A percentile compares a stretch with the other conserved stretches of the same genome.
phyloP scores from a whole-genome alignment of 2,113 vertebrate genomes.

The Ardeotis arabs region DNA sequence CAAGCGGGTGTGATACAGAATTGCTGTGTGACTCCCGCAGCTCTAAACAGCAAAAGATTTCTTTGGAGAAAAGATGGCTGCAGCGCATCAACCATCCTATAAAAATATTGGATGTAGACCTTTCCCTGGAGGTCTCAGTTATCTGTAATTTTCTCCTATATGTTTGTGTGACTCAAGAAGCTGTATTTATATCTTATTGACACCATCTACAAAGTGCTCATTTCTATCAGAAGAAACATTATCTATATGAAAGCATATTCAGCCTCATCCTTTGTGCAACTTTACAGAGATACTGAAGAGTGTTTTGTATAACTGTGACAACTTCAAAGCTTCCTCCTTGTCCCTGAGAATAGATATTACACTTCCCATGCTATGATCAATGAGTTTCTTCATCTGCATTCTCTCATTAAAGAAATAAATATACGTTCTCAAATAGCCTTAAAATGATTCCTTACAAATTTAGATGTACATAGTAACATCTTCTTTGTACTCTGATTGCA shows the following conservation, averaged over 20 bases:
- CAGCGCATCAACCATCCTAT: neutral
- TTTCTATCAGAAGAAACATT: slow-evolving; percentile 25
- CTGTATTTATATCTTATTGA: slow-evolving; percentile 7
- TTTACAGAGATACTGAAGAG: neutral
- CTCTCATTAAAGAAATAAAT: neutral
- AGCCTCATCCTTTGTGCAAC: neutral
- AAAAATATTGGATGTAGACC: neutral
- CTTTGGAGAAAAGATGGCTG: neutral
- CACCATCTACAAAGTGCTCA: neutral
- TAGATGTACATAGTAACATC: neutral
- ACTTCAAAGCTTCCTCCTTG: neutral
- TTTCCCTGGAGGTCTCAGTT: neutral
- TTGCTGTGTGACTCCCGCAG: fast-evolving
- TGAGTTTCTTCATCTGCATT: neutral
- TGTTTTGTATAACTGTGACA: neutral
- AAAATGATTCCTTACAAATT: neutral
- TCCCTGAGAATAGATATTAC: neutral
- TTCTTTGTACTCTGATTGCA: neutral
- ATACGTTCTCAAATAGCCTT: neutral
- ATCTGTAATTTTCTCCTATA: neutral
- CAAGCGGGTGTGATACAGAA: neutral
- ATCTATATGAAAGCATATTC: slow-evolving; percentile 3
- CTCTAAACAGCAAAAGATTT: neutral
- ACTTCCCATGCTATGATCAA: neutral
- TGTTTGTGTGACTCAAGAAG: neutral